Conservation (phyloP, 2,113 vertebrate genomes). For the Dicentrarchus labrax region DNA sequence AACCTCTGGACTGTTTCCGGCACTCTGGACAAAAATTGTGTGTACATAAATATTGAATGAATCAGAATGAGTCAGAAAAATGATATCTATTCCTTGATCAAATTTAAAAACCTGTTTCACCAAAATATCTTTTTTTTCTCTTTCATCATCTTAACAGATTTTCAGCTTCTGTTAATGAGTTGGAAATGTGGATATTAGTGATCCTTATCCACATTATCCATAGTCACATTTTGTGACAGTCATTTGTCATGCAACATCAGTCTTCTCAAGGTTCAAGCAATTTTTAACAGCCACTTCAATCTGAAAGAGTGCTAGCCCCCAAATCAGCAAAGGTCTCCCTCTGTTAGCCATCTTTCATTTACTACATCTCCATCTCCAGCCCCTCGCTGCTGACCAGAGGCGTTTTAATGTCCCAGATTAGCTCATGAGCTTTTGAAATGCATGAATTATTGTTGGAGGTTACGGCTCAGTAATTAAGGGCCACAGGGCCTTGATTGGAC, state of each 20-base stretch:
- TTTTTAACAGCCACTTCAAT: conserved; percentile 66
- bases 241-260: conserved; percentile 63
- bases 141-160: background rate
- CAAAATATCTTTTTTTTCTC: too few species aligned
- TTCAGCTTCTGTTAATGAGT: background rate
- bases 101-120: too few species aligned
- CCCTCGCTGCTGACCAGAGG: conserved; percentile 66
- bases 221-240: conserved; percentile 14
- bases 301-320: conserved; percentile 39
- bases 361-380: conserved; percentile 63
- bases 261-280: conserved; percentile 44
- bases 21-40: too few species aligned
- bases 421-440: conserved; percentile 77
- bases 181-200: background rate
- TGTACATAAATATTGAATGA: too few species aligned
- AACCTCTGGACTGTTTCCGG: too few species aligned
- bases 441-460: conserved; percentile 79
- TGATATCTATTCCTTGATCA: too few species aligned
- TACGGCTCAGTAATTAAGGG: conserved; percentile 79
- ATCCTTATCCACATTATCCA: background rate
- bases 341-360: conserved; percentile 75
- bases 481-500: conserved; percentile 74
- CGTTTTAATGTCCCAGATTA: conserved; percentile 74
- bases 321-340: conserved; percentile 64
- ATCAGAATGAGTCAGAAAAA: too few species aligned